A percentile compares a stretch with the other conserved stretches of the same genome.
Evolutionary conservation across 2,888 invertebrate genomes (phyloP).

Genomic region (Cremastinae sp.): DNA sequence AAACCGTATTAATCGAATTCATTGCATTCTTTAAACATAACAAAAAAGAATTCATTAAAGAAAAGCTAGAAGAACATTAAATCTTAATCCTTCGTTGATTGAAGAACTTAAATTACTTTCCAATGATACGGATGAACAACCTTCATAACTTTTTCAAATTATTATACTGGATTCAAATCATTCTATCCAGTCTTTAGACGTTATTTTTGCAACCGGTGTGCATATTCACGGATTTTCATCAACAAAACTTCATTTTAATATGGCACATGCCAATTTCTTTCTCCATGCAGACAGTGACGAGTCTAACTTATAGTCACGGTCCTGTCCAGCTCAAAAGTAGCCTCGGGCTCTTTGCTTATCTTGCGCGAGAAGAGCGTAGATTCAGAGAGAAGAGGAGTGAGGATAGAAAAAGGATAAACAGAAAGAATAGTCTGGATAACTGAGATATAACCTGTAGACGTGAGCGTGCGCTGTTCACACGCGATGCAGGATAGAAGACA

Average conservation of each 20-base stretch:
- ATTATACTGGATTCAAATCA: no score
- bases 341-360: constrained; percentile 56
- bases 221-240: no score
- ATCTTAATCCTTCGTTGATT: no score
- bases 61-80: no score
- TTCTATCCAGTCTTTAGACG: no score
- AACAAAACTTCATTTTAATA: no score
- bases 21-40: neutral
- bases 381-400: constrained; percentile 1
- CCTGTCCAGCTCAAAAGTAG: constrained; percentile 47
- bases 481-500: constrained; percentile 19
- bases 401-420: constrained; percentile 9
- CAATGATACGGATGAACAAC: no score
- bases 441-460: constrained; percentile 33
- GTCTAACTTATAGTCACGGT: no score
- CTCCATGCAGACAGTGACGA: neutral
- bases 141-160: no score
- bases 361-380: constrained; percentile 36
- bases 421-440: constrained; percentile 19
- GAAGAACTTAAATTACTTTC: no score
- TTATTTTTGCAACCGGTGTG: no score
- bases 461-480: neutral
- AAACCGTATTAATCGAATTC: constrained; percentile 24
- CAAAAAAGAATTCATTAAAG: no score
- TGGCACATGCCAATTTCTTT: neutral